These are phyloP conservation scores for Nipponia nippon DNA, from an alignment of 2,113 vertebrate genomes.

Conservation along the genomic window DNA sequence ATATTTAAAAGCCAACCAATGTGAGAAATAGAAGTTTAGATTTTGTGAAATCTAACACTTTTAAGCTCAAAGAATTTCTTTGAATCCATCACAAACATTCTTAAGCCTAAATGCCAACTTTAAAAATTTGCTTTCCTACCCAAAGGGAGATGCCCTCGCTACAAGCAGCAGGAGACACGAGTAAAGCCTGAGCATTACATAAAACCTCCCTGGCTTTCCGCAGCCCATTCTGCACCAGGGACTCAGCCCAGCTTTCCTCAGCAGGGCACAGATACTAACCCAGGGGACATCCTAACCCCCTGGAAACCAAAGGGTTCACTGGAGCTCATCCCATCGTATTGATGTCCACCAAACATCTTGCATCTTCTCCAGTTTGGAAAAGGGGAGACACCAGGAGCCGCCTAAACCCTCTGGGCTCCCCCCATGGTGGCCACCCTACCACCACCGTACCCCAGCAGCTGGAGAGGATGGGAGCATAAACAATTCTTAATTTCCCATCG, in stretches of 20 bases:
- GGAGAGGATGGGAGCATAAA: background rate
- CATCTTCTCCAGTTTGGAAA: background rate
- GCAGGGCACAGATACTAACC: background rate
- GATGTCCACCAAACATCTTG: background rate
- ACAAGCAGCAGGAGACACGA: background rate
- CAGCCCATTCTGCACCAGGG: background rate
- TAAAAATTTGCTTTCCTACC: background rate
- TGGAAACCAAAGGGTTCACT: background rate
- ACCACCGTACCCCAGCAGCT: background rate
- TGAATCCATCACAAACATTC: background rate
- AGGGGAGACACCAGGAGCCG: background rate
- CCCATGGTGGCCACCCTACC: accelerated
- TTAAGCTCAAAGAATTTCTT: background rate
- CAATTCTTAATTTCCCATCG: background rate
- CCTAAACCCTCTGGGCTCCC: accelerated
- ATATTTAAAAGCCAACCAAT: background rate
- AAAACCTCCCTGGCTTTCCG: background rate
- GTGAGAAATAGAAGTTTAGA: background rate
- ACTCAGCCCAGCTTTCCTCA: background rate
- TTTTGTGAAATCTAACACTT: background rate
- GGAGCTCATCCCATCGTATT: background rate
- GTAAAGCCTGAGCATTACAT: background rate
- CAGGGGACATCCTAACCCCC: background rate
- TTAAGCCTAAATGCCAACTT: background rate
- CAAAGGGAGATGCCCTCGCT: background rate